Evolutionary conservation across 2,888 invertebrate genomes (phyloP), one percentile per base, ranked within the genome.

Genomic region (Anorthoa munda): DNA sequence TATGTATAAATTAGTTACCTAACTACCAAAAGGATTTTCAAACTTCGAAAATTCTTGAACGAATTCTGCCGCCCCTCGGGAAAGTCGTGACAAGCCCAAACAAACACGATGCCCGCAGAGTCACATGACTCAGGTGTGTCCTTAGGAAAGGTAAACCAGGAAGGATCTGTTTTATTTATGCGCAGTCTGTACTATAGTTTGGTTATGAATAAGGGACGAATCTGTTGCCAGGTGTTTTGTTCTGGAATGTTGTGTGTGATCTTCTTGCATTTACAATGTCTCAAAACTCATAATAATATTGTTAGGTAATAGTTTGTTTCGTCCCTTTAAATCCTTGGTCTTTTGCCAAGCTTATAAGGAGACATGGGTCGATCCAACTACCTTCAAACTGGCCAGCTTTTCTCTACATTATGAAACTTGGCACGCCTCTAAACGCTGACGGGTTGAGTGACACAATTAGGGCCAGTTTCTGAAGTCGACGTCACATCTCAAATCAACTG

Each of bases 141-240:
- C 39, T 58, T 48, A 21, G 56, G 23, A 53, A 59, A 48, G 18
- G 26, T 60, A 56, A 51, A 72, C 72, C 51, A 21, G 7, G 51
- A 51, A 61, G 55, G 26, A 39, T 59, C 15, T 48, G 13, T 72
- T 61, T 77, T 72, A 72, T 72, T 72, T 53, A 72, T 39, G 48
- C 46, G 31, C 46, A 17, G 12, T n/a, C 11, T 58, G 17, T 55
- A 60, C 11, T 51, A 13, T 55, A 60, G 53, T 53, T 46, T 21
- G 13, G 15, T 13, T 64, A 53, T 53, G 76, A 61, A 61, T 51
- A 51, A 18, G 2, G 12, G 51, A 51, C 3, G 65, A 51, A 39
- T 51, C 46, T n/a, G 17, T 46, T 39, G 17, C 31, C n/a, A 11
- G 9, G 18, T 15, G 65, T 11, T 23, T 21, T 39, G 17, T 5